Percentiles rank a stretch among this genome's conserved stretches.
Conservation (phyloP, 53 echinoderm and acorn worm species). For the Zoroaster sp. region DNA sequence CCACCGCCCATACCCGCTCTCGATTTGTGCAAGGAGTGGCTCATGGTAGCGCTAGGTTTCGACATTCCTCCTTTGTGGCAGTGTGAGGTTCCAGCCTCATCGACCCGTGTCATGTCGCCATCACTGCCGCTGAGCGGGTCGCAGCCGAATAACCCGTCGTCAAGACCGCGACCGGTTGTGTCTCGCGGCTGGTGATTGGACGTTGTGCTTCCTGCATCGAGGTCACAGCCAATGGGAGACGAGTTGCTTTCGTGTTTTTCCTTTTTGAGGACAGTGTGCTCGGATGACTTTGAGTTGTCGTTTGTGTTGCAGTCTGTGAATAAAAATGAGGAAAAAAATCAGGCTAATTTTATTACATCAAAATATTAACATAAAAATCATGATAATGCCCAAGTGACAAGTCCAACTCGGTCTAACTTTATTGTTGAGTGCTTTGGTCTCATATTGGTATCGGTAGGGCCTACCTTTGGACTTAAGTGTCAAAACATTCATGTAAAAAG, state of each 20-base stretch:
- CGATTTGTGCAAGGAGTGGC: slow-evolving; percentile 63
- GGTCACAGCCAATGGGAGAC: slow-evolving; percentile 50
- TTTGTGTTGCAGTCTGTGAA: slow-evolving; percentile 42
- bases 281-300: slow-evolving; percentile 61
- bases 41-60: slow-evolving; percentile 55
- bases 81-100: slow-evolving; percentile 36
- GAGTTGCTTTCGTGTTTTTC: slow-evolving; percentile 69
- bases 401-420: too few species aligned
- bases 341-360: neutral
- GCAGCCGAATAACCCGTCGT: slow-evolving; percentile 55
- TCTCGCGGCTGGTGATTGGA: slow-evolving; percentile 66
- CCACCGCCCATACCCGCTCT: slow-evolving; percentile 62
- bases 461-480: too few species aligned
- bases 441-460: too few species aligned
- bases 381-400: neutral
- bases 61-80: slow-evolving; percentile 55
- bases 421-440: too few species aligned
- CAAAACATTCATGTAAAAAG: too few species aligned
- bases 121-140: slow-evolving; percentile 49
- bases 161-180: slow-evolving; percentile 54
- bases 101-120: slow-evolving; percentile 31
- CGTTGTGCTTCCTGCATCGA: slow-evolving; percentile 62
- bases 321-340: neutral
- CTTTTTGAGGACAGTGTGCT: slow-evolving; percentile 65
- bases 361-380: neutral